Evolutionary conservation across 2,888 invertebrate species (phyloP), one percentile per base, ranked within the genome.

Genomic region (Philopedon plagiatum): DNA sequence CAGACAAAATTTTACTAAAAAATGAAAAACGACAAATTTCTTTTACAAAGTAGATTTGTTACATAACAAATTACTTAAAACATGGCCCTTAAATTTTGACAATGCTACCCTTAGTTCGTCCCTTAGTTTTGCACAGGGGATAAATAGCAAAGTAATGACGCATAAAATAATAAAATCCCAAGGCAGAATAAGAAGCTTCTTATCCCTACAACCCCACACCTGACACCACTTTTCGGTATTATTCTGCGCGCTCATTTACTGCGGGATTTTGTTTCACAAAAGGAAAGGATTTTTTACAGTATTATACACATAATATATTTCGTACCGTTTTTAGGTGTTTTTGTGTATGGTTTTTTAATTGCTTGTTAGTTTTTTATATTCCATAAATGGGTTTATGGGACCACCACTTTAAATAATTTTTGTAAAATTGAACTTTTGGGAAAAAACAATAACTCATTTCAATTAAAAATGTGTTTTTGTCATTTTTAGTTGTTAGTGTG

Each of bases 191-290:
- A 29, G 29, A 13, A 54, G 29, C 51, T 29, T 15, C 9, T 54
- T 54, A 54, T 54, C 51, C 51, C 51, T 26, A 23, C 51, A 29
- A 15, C 13, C 29, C 29, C 9, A 15, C 51, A 51, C 51, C 51
- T 51, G 51, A 54, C 51, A 54, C 51, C 51, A 54, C 51, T 54
- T 54, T 18, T 13, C 18, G 51, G 51, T 54, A 54, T 54, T 32
- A 54, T 23, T 21, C 18, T 13, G 51, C n/a, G 51, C 23, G 51
- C 51, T 54, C 51, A 54, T 54, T 54, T 54, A 54, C 51, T 54
- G 15, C 13, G 9, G 29, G 51, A 29, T 29, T 29, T 54, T 29
- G 29, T 29, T 54, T 54, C 3, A 9, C 15, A 54, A 54, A 29
- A 54, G 13, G 18, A 18, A 54, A 9, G 29, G n/a, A 26, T 29